Conservation (phyloP, 2,888 invertebrate genomes). For the Nebria salina region DNA sequence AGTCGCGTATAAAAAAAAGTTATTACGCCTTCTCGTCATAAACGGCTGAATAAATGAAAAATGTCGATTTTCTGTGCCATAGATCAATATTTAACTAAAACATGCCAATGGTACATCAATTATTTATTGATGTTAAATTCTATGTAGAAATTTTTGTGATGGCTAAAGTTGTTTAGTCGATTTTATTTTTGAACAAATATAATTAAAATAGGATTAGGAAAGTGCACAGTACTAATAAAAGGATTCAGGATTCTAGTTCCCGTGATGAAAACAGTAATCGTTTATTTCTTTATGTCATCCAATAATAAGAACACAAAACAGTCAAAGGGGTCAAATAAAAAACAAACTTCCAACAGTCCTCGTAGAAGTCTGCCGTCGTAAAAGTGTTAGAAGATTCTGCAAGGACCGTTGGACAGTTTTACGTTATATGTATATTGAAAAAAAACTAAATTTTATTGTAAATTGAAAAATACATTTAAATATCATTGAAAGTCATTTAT, state of each 20-base stretch:
- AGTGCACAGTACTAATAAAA: not conserved
- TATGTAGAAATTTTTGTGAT: not conserved
- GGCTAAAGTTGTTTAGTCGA: not conserved
- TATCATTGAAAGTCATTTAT: not conserved
- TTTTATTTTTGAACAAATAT: not conserved
- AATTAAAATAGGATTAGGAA: not conserved
- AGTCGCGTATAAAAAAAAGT: no score
- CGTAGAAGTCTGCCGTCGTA: constrained; percentile 51
- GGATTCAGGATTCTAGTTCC: not conserved
- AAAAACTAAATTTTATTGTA: constrained; percentile 47
- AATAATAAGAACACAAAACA: constrained; percentile 26
- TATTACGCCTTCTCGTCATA: no score
- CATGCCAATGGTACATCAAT: no score
- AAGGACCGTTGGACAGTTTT: constrained; percentile 56
- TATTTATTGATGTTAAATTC: no score
- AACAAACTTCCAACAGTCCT: constrained; percentile 59
- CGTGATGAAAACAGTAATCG: not conserved
- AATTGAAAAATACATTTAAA: constrained; percentile 10
- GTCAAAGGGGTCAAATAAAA: constrained; percentile 55
- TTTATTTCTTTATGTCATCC: constrained; percentile 9
- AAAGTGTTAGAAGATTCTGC: constrained; percentile 52
- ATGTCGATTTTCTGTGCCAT: no score
- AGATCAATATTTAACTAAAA: no score
- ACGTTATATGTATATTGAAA: constrained; percentile 34
- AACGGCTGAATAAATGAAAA: no score